These are phyloP conservation scores for Tenrec ecaudatus DNA, from an alignment of 2,113 vertebrate species.

Conservation along the genomic window DNA sequence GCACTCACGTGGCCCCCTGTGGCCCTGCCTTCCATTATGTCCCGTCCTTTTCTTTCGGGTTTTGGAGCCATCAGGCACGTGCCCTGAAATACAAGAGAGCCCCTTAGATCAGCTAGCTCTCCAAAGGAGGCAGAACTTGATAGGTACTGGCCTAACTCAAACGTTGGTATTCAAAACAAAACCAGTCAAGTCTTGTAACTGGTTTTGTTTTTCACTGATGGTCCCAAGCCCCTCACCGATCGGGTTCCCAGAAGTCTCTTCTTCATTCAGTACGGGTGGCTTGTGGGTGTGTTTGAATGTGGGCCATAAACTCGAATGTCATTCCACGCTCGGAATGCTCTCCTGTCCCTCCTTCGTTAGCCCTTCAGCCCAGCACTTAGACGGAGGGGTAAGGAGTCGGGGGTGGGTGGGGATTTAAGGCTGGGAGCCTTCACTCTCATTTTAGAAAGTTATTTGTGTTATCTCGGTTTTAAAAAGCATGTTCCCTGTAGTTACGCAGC, in stretches of 20 bases:
- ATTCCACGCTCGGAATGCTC: too few relatives aligned
- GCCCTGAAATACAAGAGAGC: background rate
- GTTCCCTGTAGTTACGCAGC: too few relatives aligned
- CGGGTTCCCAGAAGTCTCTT: constrained; percentile 22
- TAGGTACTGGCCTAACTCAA: constrained; percentile 30
- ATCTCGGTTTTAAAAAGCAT: too few relatives aligned
- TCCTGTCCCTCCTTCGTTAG: too few relatives aligned
- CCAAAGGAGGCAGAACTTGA: background rate
- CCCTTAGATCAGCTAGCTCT: background rate
- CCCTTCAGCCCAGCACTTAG: too few relatives aligned
- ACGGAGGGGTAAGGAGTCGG: too few relatives aligned
- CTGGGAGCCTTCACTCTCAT: too few relatives aligned
- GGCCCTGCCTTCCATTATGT: background rate
- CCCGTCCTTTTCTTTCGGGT: background rate
- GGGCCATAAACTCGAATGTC: too few relatives aligned
- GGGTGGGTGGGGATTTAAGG: too few relatives aligned
- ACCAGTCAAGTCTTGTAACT: background rate
- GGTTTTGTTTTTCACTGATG: background rate
- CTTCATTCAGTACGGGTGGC: background rate
- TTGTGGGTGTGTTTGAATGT: too few relatives aligned
- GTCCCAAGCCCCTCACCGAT: background rate
- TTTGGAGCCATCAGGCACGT: background rate
- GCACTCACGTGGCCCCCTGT: background rate
- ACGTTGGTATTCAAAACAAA: background rate
- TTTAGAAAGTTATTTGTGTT: too few relatives aligned